Conservation (phyloP, 2,113 vertebrate species). For the Prochilodus magdalenae region DNA sequence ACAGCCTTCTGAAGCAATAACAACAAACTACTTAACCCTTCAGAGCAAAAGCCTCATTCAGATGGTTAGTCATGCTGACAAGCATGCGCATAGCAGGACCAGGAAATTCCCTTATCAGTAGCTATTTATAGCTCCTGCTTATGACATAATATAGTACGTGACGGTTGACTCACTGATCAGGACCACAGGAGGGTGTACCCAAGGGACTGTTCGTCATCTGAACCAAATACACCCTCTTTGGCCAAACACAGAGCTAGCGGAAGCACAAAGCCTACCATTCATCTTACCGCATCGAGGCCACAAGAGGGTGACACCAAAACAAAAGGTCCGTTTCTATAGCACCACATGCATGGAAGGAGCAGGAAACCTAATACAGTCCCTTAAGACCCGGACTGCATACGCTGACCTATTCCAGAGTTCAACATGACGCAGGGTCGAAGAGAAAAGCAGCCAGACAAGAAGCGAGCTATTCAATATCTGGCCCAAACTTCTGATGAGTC, state of each 20-base stretch:
- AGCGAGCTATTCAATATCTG: not conserved
- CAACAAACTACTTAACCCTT: not conserved
- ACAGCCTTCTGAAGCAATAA: not conserved
- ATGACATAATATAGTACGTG: not conserved
- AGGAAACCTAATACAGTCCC: not conserved
- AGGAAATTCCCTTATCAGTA: not conserved
- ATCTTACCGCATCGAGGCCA: not conserved
- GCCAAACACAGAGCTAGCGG: constrained; percentile 61
- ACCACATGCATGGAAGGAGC: constrained; percentile 42
- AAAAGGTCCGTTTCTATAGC: constrained; percentile 48
- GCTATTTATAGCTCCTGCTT: not conserved
- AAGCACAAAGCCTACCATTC: constrained; percentile 44
- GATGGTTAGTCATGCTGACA: not conserved
- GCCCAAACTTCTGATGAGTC: constrained; percentile 39
- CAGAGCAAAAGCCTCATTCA: not conserved
- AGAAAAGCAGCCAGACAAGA: constrained; percentile 1
- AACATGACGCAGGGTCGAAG: not conserved
- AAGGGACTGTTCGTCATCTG: not conserved
- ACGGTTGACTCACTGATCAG: constrained; percentile 10
- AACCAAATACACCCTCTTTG: constrained; percentile 49
- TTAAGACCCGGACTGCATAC: not conserved
- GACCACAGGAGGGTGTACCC: not conserved
- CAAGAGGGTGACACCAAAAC: constrained; percentile 1
- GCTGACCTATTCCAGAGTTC: not conserved
- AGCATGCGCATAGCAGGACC: not conserved